Percentiles rank a stretch among this genome's conserved stretches.
Evolutionary conservation across 2,113 vertebrate genomes (phyloP).

Genomic region (Probosciger aterrimus): DNA sequence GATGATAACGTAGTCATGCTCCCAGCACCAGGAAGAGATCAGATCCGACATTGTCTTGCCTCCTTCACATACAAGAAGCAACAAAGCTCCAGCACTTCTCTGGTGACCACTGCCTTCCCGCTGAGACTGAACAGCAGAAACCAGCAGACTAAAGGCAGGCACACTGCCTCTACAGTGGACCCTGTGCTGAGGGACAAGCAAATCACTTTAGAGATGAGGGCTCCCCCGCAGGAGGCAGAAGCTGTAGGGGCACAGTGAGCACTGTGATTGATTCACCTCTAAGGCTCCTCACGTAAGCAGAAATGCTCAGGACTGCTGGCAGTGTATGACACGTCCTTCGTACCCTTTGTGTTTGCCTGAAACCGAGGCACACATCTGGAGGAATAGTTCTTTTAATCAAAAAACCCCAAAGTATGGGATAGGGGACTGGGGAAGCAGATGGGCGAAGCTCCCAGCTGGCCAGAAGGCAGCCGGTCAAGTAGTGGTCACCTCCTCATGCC

Average conservation of each 20-base stretch:
- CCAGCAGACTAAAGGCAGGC: not conserved
- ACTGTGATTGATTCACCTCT: not conserved
- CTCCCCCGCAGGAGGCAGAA: not conserved
- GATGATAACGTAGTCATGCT: accelerated
- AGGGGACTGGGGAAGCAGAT: not conserved
- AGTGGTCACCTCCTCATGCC: not conserved
- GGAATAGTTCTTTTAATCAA: not conserved
- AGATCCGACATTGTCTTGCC: not conserved
- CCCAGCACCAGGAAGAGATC: not conserved
- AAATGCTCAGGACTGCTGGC: not conserved
- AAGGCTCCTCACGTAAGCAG: not conserved
- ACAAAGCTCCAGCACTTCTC: not conserved
- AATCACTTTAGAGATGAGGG: accelerated
- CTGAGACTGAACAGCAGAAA: not conserved
- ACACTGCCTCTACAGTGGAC: not conserved
- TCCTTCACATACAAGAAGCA: not conserved
- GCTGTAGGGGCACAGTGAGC: not conserved
- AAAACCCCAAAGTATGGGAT: not conserved
- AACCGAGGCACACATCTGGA: not conserved
- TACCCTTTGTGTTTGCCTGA: not conserved
- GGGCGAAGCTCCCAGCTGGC: not conserved
- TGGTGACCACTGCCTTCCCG: not conserved
- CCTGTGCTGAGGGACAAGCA: not conserved
- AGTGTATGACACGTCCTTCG: not conserved
- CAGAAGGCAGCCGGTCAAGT: not conserved